Conservation (phyloP, 2,888 invertebrate genomes). For the Limnephilus rhombicus region DNA sequence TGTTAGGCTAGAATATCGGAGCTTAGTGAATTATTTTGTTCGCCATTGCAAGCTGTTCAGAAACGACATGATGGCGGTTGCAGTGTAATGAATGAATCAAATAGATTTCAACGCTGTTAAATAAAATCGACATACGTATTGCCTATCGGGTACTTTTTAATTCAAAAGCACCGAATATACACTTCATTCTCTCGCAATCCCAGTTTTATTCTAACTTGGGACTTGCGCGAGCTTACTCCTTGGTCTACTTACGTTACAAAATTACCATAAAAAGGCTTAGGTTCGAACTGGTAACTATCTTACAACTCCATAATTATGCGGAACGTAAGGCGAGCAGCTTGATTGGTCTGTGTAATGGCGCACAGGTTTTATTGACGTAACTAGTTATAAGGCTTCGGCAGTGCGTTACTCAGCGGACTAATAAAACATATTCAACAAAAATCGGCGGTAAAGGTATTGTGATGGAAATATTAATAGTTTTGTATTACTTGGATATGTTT, state of each 20-base stretch:
- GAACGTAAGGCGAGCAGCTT: neutral
- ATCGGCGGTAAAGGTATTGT: neutral
- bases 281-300: constrained; percentile 39
- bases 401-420: neutral
- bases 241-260: constrained; percentile 44
- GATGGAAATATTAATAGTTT: neutral
- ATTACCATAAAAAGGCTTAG: constrained; percentile 56
- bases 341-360: constrained; percentile 37
- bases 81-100: neutral
- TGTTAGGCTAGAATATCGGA: no score
- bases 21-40: no score
- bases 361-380: constrained; percentile 29
- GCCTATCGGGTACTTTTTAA: neutral
- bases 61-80: no score
- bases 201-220: neutral
- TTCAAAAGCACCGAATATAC: neutral
- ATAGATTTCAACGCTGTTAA: neutral
- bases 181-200: neutral
- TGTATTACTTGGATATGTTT: neutral
- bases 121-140: neutral
- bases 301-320: neutral
- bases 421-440: neutral
- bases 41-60: no score
- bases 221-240: neutral
- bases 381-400: neutral